These are phyloP conservation scores for Rafetus swinhoei DNA, from an alignment of 2,113 vertebrate genomes.

Conservation along the genomic window DNA sequence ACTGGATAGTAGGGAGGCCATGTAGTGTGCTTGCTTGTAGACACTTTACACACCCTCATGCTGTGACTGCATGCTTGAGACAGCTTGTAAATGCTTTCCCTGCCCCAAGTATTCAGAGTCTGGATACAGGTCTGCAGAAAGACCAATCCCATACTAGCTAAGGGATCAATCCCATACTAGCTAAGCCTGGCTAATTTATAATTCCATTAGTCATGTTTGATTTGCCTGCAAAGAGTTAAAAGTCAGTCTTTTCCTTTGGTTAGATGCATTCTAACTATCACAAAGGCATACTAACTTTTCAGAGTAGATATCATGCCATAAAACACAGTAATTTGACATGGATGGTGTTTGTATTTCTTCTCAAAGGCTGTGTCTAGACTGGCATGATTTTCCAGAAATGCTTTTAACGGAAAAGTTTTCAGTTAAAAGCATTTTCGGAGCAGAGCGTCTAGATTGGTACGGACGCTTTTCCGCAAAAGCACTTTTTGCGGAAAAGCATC, in stretches of 20 bases:
- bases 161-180: too few species aligned
- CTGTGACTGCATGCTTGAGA: not conserved
- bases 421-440: too few species aligned
- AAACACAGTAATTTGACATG: slow-evolving; percentile 32
- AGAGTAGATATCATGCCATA: slow-evolving; percentile 26
- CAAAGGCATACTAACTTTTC: not conserved
- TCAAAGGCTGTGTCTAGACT: too few species aligned
- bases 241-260: slow-evolving; percentile 25
- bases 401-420: too few species aligned
- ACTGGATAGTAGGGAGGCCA: not conserved
- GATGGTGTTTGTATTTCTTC: slow-evolving; percentile 40
- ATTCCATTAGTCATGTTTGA: too few species aligned
- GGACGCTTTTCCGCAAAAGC: too few species aligned
- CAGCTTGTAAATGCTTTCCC: not conserved
- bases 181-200: not conserved
- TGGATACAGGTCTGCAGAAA: not conserved
- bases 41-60: not conserved
- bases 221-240: slow-evolving; percentile 15
- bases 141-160: not conserved
- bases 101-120: not conserved
- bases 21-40: not conserved
- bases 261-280: slow-evolving; percentile 26
- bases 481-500: too few species aligned
- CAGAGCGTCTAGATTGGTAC: too few species aligned
- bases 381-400: too few species aligned